Evolutionary conservation across 2,888 invertebrate species (phyloP), one percentile per base, ranked within the genome.

Genomic region (Nomada flava): DNA sequence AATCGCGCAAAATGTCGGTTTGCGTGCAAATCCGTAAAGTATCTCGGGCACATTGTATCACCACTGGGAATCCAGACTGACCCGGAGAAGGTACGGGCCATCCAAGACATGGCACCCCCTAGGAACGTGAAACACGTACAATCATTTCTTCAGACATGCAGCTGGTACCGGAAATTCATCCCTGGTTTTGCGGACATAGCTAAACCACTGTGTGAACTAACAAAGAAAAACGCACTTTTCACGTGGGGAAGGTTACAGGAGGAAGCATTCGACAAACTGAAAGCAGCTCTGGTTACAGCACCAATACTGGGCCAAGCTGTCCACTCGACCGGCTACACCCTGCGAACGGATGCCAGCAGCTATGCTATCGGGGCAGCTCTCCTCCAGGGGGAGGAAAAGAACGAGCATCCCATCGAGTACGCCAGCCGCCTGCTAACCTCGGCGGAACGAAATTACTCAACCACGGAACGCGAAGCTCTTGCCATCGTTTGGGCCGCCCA

Each of bases 331-430:
- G 29, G 20, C 0, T 70, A 29, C 4, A 11, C n/a, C 0, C 3
- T 70, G 0, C 60, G 62, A 2, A 55, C 55, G 0, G 75, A 69
- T 0, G 69, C 75, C 15, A 75, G 65, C 29, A 11, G 20, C 2
- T 68, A 75, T 0, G 75, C 63, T 2, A 42, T 75, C 7, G 75
- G 69, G 3, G 55, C 68, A 42, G 75, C 53, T 44, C 62, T 75
- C 0, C 55, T 69, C 18, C 75, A 75, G 29, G 55, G 68, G 29
- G 62, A 57, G 52, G 44, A 53, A 15, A 7, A 60, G 1, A n/a
- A 15, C 2, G 62, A 75, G 2, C 60, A 52, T 10, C 74, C 67
- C 1, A 44, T 75, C 7, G 75, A 68, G 5, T 75, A 75, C n/a
- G 68, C 68, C 10, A 75, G 75, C 20, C 5, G 75, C 1, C 9